Conservation (phyloP, 2,113 vertebrate genomes). For the Anarhynchus alexandrinus region DNA sequence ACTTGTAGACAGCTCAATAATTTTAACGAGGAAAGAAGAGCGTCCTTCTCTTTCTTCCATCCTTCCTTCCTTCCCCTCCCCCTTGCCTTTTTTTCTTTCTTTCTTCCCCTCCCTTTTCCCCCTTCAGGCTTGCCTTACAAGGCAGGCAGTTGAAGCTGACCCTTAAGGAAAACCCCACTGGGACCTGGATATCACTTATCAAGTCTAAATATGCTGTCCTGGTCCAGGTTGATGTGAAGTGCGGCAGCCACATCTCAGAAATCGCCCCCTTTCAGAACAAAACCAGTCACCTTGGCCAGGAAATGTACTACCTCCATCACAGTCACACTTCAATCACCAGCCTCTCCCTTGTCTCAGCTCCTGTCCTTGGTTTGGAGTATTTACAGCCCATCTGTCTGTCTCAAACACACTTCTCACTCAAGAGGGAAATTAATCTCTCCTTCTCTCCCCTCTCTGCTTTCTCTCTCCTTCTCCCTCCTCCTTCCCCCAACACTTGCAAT, state of each 20-base stretch:
- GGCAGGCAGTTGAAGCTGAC: conserved; percentile 48
- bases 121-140: conserved; percentile 2
- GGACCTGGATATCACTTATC: conserved; percentile 63
- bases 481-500: conserved; percentile 46
- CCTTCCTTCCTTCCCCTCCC: background rate
- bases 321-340: conserved; percentile 78
- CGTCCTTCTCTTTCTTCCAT: background rate
- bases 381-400: conserved; percentile 81
- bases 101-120: background rate
- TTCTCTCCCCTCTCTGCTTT: background rate
- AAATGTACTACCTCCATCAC: conserved; percentile 66
- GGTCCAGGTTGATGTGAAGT: conserved; percentile 48
- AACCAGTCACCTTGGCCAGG: conserved; percentile 72
- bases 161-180: conserved; percentile 41
- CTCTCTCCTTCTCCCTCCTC: background rate
- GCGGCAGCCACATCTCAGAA: background rate
- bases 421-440: conserved; percentile 65
- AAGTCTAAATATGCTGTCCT: conserved; percentile 32
- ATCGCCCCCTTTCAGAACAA: conserved; percentile 20
- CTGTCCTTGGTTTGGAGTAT: conserved; percentile 74
- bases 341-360: conserved; percentile 73
- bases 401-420: conserved; percentile 68
- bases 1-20: conserved; percentile 69
- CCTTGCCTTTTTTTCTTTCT: background rate
- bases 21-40: conserved; percentile 58